Base-by-base conservation (phyloP, 2,888 invertebrate species). In the Hirtodrosophila duncani region DNA sequence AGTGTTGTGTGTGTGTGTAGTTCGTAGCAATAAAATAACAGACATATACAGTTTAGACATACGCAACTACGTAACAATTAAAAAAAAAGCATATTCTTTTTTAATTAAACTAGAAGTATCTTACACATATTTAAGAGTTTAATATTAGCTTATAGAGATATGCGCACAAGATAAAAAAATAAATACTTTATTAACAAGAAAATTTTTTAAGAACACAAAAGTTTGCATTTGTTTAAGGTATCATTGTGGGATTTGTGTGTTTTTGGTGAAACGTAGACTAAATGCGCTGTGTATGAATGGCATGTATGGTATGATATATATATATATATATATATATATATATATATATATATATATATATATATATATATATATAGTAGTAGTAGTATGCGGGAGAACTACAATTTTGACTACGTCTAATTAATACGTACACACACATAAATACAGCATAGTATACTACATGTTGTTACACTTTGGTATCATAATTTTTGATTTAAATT, bases 391-490 rank as follows among this genome's bases (percentile, higher is more conserved):
- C n/a, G n/a, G n/a, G n/a, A n/a, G n/a, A n/a, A n/a, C n/a, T n/a
- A n/a, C n/a, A n/a, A n/a, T n/a, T n/a, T n/a, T n/a, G n/a, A n/a
- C n/a, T n/a, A n/a, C n/a, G n/a, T n/a, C n/a, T n/a, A n/a, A n/a
- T n/a, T n/a, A n/a, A n/a, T n/a, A n/a, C n/a, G 26, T 39, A 11
- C 21, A 18, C 30, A 21, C 27, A 26, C 39, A 45, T 44, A 7
- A 51, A 29, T 48, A 53, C 46, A 37, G 27, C 39, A 23, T 34
- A 42, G n/a, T n/a, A n/a, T n/a, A n/a, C n/a, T 38, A 46, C 37
- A 41, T 53, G 55, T 46, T 52, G 61, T 65, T 78, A 49, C 39
- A 74, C 70, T 69, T 70, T 71, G 80, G 81, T 70, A 53, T 60
- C 44, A 61, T 67, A 49, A 48, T 53, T 50, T 24, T 42, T 31